Evolutionary conservation across 2,888 invertebrate genomes (phyloP).

Genomic region (Euplagia quadripunctaria): DNA sequence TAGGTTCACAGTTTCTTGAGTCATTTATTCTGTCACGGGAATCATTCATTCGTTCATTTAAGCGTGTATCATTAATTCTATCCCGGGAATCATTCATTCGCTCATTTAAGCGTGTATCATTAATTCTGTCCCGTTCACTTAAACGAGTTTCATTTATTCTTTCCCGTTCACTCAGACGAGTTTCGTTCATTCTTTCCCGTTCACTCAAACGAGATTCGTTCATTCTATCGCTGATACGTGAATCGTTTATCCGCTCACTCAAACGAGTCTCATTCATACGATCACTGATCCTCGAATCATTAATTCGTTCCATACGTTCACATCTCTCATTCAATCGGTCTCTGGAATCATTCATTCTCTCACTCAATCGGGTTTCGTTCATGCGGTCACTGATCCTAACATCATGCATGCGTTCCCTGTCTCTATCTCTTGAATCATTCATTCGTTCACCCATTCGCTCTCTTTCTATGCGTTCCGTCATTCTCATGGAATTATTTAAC

Average conservation of each 20-base stretch:
- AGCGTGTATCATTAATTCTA: conserved; percentile 39
- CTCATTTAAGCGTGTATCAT: conserved; percentile 40
- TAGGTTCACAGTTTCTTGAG: conserved; percentile 51
- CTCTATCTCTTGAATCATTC: conserved; percentile 30
- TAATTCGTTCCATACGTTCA: conserved; percentile 36
- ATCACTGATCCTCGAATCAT: conserved; percentile 30
- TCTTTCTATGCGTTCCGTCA: conserved; percentile 50
- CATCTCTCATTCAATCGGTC: conserved; percentile 44
- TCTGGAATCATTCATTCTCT: conserved; percentile 46
- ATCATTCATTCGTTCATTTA: conserved; percentile 54
- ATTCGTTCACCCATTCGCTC: conserved; percentile 50
- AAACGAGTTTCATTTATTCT: conserved; percentile 43
- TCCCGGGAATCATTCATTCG: conserved; percentile 56
- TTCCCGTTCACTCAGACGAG: conserved; percentile 49
- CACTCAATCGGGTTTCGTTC: conserved; percentile 38
- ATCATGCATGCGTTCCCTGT: conserved; percentile 45
- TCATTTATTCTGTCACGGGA: conserved; percentile 59
- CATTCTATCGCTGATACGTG: conserved; percentile 37
- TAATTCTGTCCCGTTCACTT: conserved; percentile 41
- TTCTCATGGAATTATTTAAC: conserved; percentile 64
- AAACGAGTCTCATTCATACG: conserved; percentile 39
- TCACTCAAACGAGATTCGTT: conserved; percentile 51
- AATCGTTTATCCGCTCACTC: conserved; percentile 29
- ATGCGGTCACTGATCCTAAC: conserved; percentile 36
- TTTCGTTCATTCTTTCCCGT: conserved; percentile 49